phyloP scores from a whole-genome alignment of 2,113 vertebrate genomes.

The mouse (Mus musculus) region GRCm39 chr10:91621001-91621500 shows the following conservation, averaged over 20 bases:
- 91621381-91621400: neutral
- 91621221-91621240: neutral
- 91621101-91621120: neutral
- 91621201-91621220: constrained; percentile 30
- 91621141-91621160: neutral
- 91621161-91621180: neutral
- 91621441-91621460: neutral
- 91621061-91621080: neutral
- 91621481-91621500: too few species aligned
- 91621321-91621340: neutral
- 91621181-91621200: neutral
- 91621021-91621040: constrained; percentile 21
- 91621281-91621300: neutral
- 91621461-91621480: neutral
- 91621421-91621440: neutral
- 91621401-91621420: neutral
- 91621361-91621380: neutral
- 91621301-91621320: neutral
- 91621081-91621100: constrained; percentile 10
- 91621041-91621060: neutral
- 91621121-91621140: neutral
- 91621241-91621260: neutral
- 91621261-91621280: neutral
- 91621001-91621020: neutral
- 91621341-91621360: neutral